phyloP scores from a whole-genome alignment of 2,797 vertebrate genomes.

The Sternarchorhynchus goeldii region DNA sequence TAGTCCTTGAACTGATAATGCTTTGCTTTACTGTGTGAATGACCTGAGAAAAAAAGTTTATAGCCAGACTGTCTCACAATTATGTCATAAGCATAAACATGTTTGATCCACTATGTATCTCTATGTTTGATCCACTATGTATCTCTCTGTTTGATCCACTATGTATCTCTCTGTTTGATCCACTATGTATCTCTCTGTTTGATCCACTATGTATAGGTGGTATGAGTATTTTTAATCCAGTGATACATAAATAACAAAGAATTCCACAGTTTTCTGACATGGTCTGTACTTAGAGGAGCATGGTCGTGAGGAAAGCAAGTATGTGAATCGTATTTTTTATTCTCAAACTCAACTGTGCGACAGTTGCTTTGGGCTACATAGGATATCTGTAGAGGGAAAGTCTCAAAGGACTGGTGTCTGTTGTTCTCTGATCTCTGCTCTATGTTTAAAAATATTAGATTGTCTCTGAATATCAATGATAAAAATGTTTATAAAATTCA shows the following conservation, averaged over 20 bases:
- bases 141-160: not conserved
- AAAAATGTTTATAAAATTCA: not conserved
- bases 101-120: not conserved
- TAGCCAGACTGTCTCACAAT: slow-evolving; percentile 6
- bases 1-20: slow-evolving; percentile 45
- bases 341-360: not conserved
- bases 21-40: slow-evolving; percentile 50
- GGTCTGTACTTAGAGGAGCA: too few relatives aligned
- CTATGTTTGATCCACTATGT: too few relatives aligned
- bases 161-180: not conserved
- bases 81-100: not conserved
- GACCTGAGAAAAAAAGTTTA: slow-evolving; percentile 31
- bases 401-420: slow-evolving; percentile 16
- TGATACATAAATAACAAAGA: too few relatives aligned
- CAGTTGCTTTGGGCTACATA: slow-evolving; percentile 14
- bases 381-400: slow-evolving; percentile 23
- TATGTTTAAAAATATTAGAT: not conserved
- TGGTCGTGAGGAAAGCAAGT: not conserved
- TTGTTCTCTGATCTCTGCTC: slow-evolving; percentile 27
- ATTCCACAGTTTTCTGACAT: too few relatives aligned
- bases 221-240: too few relatives aligned
- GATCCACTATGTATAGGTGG: too few relatives aligned
- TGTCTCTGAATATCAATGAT: not conserved
- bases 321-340: not conserved
- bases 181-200: too few relatives aligned